Conservation (phyloP, 2,113 vertebrate species). For the Sylvietta virens region DNA sequence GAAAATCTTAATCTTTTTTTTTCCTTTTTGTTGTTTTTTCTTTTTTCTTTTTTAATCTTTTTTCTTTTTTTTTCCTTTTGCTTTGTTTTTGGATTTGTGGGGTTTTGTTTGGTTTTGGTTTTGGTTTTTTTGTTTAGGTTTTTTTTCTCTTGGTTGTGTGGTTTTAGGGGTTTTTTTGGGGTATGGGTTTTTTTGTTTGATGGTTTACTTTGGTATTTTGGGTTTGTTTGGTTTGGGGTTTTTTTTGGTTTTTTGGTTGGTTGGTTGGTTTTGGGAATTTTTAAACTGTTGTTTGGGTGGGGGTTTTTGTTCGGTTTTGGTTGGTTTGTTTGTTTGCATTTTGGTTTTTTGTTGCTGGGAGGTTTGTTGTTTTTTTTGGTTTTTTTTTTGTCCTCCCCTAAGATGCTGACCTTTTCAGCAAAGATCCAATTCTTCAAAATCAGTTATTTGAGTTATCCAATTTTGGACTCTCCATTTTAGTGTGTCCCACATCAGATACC, state of each 20-base stretch:
- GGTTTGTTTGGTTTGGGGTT: not conserved
- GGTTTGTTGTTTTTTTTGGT: too few relatives aligned
- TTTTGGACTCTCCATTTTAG: not conserved
- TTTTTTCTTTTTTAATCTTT: too few relatives aligned
- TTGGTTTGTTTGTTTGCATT: not conserved
- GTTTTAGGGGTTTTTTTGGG: rapidly evolving
- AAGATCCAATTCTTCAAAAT: not conserved
- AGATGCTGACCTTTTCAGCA: not conserved
- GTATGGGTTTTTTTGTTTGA: not conserved
- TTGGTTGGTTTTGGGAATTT: too few relatives aligned
- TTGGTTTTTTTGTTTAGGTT: too few relatives aligned
- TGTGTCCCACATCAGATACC: not conserved
- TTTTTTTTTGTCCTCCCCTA: not conserved
- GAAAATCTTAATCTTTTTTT: not conserved
- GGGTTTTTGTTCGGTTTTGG: not conserved
- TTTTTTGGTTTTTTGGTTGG: not conserved
- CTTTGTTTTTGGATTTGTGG: too few relatives aligned
- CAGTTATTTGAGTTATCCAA: too few relatives aligned
- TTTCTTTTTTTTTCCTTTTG: too few relatives aligned
- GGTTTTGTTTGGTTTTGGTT: not conserved
- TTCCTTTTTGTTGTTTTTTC: too few relatives aligned
- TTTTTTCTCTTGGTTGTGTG: not conserved
- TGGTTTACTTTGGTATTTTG: not conserved
- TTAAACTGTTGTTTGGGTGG: too few relatives aligned
- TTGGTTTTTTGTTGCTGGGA: not conserved